These are phyloP conservation scores for Alosa alosa DNA, from an alignment of 2,113 vertebrate species.

Conservation along the genomic window DNA sequence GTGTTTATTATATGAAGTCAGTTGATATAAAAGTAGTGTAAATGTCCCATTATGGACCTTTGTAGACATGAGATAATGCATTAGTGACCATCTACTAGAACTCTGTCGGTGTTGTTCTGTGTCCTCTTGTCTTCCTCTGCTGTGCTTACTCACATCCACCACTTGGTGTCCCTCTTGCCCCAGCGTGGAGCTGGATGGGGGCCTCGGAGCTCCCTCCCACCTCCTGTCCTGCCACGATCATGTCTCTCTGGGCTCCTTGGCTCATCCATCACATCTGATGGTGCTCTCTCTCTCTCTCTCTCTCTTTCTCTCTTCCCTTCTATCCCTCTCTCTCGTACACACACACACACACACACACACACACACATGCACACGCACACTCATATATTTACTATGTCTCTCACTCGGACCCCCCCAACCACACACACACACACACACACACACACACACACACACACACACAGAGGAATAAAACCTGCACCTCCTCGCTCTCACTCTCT, in stretches of 20 bases:
- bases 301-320: conserved; percentile 38
- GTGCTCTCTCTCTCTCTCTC: conserved; percentile 20
- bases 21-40: background rate
- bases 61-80: background rate
- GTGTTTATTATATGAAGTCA: too few species aligned
- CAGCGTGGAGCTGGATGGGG: conserved; percentile 47
- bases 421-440: background rate
- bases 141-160: conserved; percentile 49
- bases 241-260: conserved; percentile 27
- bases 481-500: conserved; percentile 40
- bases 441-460: background rate
- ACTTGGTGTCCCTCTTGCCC: conserved; percentile 83
- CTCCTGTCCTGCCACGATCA: conserved; percentile 18
- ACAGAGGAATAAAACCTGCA: background rate
- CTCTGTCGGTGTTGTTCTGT: background rate
- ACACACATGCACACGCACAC: background rate
- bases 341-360: background rate
- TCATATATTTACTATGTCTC: background rate
- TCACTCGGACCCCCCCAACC: background rate
- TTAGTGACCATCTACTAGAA: background rate
- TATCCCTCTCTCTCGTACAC: background rate
- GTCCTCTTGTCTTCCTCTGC: background rate
- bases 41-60: background rate
- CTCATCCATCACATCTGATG: conserved; percentile 37
- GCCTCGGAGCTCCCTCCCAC: conserved; percentile 37